phyloP scores from a whole-genome alignment of 2,797 vertebrate genomes.

The Decapterus maruadsi region DNA sequence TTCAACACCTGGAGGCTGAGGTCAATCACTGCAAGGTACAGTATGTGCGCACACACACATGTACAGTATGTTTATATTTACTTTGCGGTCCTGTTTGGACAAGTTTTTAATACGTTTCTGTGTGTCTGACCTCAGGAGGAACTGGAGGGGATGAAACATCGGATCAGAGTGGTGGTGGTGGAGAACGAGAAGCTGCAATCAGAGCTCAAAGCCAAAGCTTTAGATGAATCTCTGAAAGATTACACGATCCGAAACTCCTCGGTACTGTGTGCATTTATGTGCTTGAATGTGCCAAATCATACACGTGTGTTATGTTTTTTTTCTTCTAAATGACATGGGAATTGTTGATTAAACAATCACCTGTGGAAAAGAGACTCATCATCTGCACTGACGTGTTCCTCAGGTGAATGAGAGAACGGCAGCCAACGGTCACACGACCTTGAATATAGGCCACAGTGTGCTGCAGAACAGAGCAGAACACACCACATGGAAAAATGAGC shows the following conservation, averaged over 20 bases:
- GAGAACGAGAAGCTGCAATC: conserved; percentile 92
- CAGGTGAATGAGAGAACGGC: conserved; percentile 79
- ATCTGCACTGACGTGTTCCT: conserved; percentile 53
- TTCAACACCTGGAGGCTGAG: conserved; percentile 94
- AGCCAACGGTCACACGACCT: conserved; percentile 58
- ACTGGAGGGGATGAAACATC: conserved; percentile 88
- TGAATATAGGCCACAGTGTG: conserved; percentile 42
- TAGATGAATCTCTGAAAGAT: conserved; percentile 83
- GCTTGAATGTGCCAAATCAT: not conserved
- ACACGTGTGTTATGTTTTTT: not conserved
- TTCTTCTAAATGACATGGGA: not conserved
- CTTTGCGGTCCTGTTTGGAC: not conserved
- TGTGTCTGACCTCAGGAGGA: conserved; percentile 86
- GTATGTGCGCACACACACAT: conserved; percentile 71
- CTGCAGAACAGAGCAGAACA: conserved; percentile 67
- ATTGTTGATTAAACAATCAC: not conserved
- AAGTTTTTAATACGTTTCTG: not conserved
- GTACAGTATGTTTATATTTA: not conserved
- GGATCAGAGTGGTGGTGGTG: conserved; percentile 86
- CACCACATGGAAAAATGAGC: conserved; percentile 85
- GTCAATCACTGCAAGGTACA: conserved; percentile 92
- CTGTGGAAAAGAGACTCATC: not conserved
- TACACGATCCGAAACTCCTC: conserved; percentile 82
- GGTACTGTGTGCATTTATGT: conserved; percentile 74
- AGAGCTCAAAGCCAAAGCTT: conserved; percentile 84